Evolutionary conservation across 2,888 invertebrate genomes (phyloP).

Genomic region (Colletes collaris): DNA sequence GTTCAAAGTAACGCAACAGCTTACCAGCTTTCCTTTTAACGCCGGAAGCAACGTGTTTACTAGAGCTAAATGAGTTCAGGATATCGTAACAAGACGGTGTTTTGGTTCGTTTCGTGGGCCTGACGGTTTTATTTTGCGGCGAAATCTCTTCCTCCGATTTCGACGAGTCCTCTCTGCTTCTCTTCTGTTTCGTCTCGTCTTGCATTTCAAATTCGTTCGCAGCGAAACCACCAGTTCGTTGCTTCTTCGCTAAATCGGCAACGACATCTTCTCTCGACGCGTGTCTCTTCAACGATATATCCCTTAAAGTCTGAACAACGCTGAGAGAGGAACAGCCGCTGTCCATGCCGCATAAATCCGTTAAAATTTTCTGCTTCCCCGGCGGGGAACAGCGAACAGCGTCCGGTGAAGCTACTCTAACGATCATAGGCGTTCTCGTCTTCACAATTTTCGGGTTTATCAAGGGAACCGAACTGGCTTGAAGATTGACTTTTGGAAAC

Average conservation of each 20-base stretch:
- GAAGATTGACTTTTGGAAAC: slow-evolving; percentile 80
- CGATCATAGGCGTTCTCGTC: slow-evolving; percentile 76
- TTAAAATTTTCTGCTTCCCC: slow-evolving; percentile 70
- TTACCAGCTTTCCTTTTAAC: slow-evolving; percentile 80
- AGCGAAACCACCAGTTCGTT: slow-evolving; percentile 73
- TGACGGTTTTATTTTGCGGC: slow-evolving; percentile 69
- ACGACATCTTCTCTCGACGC: slow-evolving; percentile 79
- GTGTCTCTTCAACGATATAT: slow-evolving; percentile 79
- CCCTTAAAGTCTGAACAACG: slow-evolving; percentile 73
- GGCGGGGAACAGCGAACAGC: slow-evolving; percentile 68
- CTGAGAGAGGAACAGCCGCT: slow-evolving; percentile 59
- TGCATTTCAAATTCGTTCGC: slow-evolving; percentile 72
- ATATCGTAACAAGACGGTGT: slow-evolving; percentile 80
- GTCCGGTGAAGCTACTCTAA: slow-evolving; percentile 78
- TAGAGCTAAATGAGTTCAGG: slow-evolving; percentile 80
- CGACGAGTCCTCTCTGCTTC: slow-evolving; percentile 78
- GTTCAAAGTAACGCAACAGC: slow-evolving; percentile 30
- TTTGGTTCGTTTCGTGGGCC: slow-evolving; percentile 79
- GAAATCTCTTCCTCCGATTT: slow-evolving; percentile 77
- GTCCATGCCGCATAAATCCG: slow-evolving; percentile 53
- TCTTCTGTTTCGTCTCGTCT: slow-evolving; percentile 80
- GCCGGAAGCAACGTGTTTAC: slow-evolving; percentile 75
- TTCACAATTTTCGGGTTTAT: slow-evolving; percentile 73
- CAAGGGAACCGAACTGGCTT: slow-evolving; percentile 76
- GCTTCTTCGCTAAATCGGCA: slow-evolving; percentile 78